Evolutionary conservation across 2,888 invertebrate species (phyloP).

Genomic region (Aphidoletes aphidimyza): DNA sequence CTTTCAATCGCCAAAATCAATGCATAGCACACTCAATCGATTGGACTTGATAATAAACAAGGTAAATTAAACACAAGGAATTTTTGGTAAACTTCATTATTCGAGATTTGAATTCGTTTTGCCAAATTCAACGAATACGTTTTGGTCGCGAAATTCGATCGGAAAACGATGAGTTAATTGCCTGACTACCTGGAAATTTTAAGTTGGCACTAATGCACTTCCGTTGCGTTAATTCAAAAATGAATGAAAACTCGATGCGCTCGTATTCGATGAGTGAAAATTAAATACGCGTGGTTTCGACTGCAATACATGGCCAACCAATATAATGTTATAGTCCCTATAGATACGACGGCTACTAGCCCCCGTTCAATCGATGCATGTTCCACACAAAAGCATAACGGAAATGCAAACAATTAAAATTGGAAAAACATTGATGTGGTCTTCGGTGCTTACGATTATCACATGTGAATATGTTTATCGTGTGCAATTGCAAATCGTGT

Average conservation of each 20-base stretch:
- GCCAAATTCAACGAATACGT: neutral
- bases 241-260: neutral
- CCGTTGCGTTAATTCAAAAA: neutral
- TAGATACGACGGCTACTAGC: too few species aligned
- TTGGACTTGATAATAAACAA: too few species aligned
- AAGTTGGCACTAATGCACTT: neutral
- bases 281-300: neutral
- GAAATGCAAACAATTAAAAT: conserved; percentile 24
- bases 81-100: neutral
- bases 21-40: too few species aligned
- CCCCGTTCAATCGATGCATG: too few species aligned
- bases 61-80: neutral
- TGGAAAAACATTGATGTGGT: conserved; percentile 49
- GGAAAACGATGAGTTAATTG: neutral
- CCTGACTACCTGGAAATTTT: neutral
- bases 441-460: neutral
- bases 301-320: too few species aligned
- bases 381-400: neutral
- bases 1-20: too few species aligned
- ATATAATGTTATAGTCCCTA: too few species aligned
- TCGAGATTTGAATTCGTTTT: neutral
- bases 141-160: neutral
- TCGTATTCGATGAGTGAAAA: neutral
- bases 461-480: neutral
- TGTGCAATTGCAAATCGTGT: neutral